A percentile compares a stretch with the other conserved stretches of the same genome.
These are phyloP conservation scores for Thunnus thynnus DNA, from an alignment of 2,113 vertebrate genomes.

Conservation along the genomic window DNA sequence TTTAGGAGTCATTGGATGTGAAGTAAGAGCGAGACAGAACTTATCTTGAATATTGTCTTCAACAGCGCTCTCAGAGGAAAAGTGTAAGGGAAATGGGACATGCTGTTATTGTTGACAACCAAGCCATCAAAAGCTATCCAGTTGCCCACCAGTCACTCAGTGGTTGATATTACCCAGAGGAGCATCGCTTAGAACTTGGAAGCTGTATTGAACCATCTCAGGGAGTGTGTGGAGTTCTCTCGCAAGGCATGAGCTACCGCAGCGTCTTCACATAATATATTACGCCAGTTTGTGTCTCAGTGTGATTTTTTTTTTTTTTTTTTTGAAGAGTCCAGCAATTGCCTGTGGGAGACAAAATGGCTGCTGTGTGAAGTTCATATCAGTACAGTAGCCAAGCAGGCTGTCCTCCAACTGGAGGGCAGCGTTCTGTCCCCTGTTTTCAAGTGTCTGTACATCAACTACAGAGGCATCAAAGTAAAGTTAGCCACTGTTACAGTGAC, in stretches of 20 bases:
- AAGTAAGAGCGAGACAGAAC: constrained; percentile 21
- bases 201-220: constrained; percentile 47
- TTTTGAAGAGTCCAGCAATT: constrained; percentile 45
- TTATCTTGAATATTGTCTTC: constrained; percentile 27
- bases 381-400: constrained; percentile 29
- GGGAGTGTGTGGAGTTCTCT: constrained; percentile 68
- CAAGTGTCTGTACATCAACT: constrained; percentile 49
- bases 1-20: not conserved
- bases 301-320: constrained; percentile 19
- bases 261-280: constrained; percentile 39
- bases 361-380: constrained; percentile 53
- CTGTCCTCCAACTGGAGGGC: constrained; percentile 47
- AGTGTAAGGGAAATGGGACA: constrained; percentile 41
- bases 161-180: constrained; percentile 65
- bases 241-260: constrained; percentile 51
- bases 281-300: constrained; percentile 35
- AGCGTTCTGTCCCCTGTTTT: constrained; percentile 46
- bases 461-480: constrained; percentile 63
- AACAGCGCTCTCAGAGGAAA: constrained; percentile 32
- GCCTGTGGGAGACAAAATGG: constrained; percentile 57
- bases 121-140: constrained; percentile 54
- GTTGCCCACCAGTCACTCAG: constrained; percentile 62
- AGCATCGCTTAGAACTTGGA: constrained; percentile 59
- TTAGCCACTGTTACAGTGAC: constrained; percentile 26
- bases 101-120: constrained; percentile 70